Conservation (phyloP, 2,888 invertebrate species). For the Coelogynopora nodosa region DNA sequence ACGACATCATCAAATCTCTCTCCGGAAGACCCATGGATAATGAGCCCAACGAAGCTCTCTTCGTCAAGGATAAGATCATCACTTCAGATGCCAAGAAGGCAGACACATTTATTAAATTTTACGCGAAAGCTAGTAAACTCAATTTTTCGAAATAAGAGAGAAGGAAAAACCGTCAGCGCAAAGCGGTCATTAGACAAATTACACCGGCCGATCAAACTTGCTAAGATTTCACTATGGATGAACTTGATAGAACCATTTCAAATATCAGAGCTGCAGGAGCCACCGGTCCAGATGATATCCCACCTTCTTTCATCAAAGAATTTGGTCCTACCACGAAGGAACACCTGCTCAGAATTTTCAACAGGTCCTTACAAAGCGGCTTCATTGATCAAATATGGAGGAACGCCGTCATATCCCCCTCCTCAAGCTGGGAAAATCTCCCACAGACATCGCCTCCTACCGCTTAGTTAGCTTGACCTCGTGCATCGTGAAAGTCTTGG, state of each 20-base stretch:
- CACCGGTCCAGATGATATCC: background rate
- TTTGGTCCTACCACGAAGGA: background rate
- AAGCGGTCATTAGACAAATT: background rate
- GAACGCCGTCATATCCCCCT: background rate
- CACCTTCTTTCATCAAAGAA: background rate
- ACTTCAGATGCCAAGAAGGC: background rate
- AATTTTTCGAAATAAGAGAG: background rate
- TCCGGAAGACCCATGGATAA: background rate
- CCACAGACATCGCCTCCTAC: background rate
- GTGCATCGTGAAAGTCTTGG: background rate
- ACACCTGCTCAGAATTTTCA: background rate
- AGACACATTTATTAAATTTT: background rate
- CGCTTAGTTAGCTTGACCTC: background rate
- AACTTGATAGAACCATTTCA: background rate
- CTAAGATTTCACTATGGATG: background rate
- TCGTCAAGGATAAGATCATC: background rate
- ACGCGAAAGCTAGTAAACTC: background rate
- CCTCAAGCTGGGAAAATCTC: background rate
- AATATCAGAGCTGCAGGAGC: background rate
- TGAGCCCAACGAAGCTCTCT: background rate
- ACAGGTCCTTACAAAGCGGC: background rate
- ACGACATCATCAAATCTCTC: background rate
- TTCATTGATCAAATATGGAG: background rate
- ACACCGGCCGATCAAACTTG: background rate
- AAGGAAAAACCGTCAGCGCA: background rate